phyloP scores from a whole-genome alignment of 1,140 invertebrate species.

The Pachypeltis micranthus region DNA sequence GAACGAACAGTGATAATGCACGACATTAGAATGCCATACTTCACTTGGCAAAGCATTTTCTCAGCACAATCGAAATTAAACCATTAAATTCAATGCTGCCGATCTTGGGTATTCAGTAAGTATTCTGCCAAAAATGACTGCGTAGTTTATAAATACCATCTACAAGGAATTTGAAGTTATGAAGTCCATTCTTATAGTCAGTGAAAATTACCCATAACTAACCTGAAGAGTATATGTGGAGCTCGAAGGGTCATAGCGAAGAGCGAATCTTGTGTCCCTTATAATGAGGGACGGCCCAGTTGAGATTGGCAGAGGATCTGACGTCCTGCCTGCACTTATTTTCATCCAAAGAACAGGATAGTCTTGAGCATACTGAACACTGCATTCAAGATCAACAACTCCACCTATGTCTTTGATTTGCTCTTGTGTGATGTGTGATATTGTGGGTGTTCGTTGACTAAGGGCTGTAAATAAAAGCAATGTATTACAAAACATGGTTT shows the following conservation, averaged over 20 bases:
- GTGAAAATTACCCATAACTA: too few relatives aligned
- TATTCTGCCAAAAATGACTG: too few relatives aligned
- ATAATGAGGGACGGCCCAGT: conserved; percentile 68
- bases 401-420: conserved; percentile 85
- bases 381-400: conserved; percentile 74
- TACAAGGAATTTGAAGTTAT: too few relatives aligned
- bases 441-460: conserved; percentile 70
- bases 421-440: conserved; percentile 81
- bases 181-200: too few relatives aligned
- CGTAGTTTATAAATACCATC: background rate
- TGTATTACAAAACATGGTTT: background rate
- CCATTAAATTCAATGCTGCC: too few relatives aligned
- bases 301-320: conserved; percentile 59
- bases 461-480: conserved; percentile 37
- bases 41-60: too few relatives aligned
- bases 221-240: conserved; percentile 71
- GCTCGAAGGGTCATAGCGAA: conserved; percentile 64
- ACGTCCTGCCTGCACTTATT: conserved; percentile 39
- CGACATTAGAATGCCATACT: too few relatives aligned
- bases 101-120: too few relatives aligned
- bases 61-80: too few relatives aligned
- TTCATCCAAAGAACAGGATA: conserved; percentile 78
- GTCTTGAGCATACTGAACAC: conserved; percentile 75
- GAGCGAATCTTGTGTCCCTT: conserved; percentile 70
- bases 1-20: too few relatives aligned